Evolutionary conservation across 2,888 invertebrate species (phyloP), one percentile per base, ranked within the genome.

Genomic region (Aleiodes alternator): DNA sequence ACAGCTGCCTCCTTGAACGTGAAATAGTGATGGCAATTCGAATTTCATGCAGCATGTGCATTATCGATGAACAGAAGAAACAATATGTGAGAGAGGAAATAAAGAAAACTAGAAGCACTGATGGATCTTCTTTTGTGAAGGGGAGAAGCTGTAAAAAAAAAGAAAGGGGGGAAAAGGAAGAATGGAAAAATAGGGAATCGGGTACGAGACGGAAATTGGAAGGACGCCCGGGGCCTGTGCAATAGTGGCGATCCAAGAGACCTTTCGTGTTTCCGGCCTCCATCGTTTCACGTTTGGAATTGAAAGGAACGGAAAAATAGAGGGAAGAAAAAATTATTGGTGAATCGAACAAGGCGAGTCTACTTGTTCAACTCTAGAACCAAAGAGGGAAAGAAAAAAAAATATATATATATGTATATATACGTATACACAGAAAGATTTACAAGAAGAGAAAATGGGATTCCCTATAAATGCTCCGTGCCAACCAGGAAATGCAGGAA

Each of bases 121-220:
- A 48, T 12, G 48, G 68, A 68, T 68, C 48, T 73, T 48, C 51
- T 48, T 14, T 23, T 31, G 14, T 48, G 38, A 56, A 55, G 31
- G 34, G 50, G 57, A 69, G 53, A 64, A 56, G 53, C 38, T 23
- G 16, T 14, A 56, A 50, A 73, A 56, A 69, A 56, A 6, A 23
- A 23, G 23, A 2, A 2, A 2, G 23, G 23, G 23, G 23, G 23
- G 23, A 2, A 2, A 23, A 6, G 34, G 5, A 34, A 34, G 55
- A 66, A 72, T 43, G 43, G 43, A 61, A 56, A 59, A 75, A 53
- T 69, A 48, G 70, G 53, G 61, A 73, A 74, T 73, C 61, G 72
- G 56, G 72, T 66, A 56, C 64, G 61, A 66, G 73, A 56, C 55
- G 50, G 57, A 38, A 57, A 69, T 71, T 71, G 72, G 50, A 64